Percentiles rank a stretch among this genome's conserved stretches.
Evolutionary conservation across 2,888 invertebrate species (phyloP).

Genomic region (Chrysopilus asiliformis): DNA sequence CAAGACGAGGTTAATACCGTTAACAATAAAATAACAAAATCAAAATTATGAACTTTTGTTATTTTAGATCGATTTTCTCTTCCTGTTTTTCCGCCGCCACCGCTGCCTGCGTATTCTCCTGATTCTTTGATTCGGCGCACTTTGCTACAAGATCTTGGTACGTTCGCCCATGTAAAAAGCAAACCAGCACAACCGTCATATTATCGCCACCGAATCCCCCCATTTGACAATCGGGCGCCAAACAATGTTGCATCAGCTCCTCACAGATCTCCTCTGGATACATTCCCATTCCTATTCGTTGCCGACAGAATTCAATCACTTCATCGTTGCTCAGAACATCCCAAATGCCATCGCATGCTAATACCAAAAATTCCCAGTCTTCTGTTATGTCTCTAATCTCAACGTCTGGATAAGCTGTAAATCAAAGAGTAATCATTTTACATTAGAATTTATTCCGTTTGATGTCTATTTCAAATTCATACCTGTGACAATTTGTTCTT

Average conservation of each 20-base stretch:
- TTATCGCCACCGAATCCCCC: constrained; percentile 97
- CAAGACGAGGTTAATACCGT: no score
- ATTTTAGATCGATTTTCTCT: constrained; percentile 13
- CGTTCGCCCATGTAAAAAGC: constrained; percentile 42
- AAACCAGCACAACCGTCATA: constrained; percentile 91
- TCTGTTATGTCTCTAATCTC: constrained; percentile 62
- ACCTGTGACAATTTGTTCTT: constrained; percentile 98
- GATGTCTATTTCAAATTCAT: constrained; percentile 17
- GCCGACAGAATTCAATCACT: constrained; percentile 80
- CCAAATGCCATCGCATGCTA: constrained; percentile 99
- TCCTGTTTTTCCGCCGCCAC: neutral
- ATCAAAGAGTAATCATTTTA: constrained; percentile 2
- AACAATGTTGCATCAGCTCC: constrained; percentile 83
- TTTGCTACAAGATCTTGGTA: constrained; percentile 31
- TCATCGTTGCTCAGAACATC: constrained; percentile 94
- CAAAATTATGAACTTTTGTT: constrained; percentile 11
- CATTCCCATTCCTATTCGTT: constrained; percentile 64
- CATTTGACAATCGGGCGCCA: constrained; percentile 95
- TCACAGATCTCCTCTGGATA: constrained; percentile 94
- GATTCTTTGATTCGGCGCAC: constrained; percentile 19
- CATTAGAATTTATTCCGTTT: constrained; percentile 9
- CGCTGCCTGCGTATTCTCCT: constrained; percentile 1
- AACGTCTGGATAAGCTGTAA: constrained; percentile 83
- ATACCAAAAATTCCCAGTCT: constrained; percentile 92
- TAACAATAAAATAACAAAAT: no score